A percentile compares a stretch with the other conserved stretches of the same genome.
Evolutionary conservation across 2,113 vertebrate species (phyloP).

Genomic region (Oreocharis arfaki): DNA sequence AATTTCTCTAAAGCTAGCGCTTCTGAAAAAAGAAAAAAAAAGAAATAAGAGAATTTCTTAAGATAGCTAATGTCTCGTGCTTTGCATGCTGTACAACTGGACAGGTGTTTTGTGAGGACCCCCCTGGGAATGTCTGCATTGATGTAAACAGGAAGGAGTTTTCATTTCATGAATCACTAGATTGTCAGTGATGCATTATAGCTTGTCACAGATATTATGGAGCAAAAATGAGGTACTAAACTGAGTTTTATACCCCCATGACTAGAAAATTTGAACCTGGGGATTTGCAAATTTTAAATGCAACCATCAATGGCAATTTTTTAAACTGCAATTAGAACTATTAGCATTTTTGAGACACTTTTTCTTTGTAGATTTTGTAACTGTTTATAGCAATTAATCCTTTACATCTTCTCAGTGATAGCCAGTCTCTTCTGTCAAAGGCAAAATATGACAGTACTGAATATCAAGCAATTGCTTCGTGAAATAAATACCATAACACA

Average conservation of each 20-base stretch:
- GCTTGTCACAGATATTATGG: not conserved
- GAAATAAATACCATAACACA: not conserved
- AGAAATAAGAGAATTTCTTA: not conserved
- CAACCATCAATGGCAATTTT: not conserved
- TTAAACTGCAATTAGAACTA: not conserved
- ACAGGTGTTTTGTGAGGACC: not conserved
- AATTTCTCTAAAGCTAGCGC: not conserved
- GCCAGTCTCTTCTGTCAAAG: not conserved
- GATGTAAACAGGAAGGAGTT: not conserved
- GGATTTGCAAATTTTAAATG: not conserved
- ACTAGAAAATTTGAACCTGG: not conserved
- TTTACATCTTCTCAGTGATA: not conserved
- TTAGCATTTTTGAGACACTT: not conserved
- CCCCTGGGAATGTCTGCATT: not conserved
- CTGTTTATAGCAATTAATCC: not conserved
- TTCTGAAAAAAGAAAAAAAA: not conserved
- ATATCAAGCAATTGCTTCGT: not conserved
- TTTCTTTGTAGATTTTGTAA: not conserved
- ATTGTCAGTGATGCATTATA: not conserved
- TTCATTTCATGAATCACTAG: conserved; percentile 30
- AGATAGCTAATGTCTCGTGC: not conserved
- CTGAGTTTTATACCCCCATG: not conserved
- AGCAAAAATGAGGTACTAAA: not conserved
- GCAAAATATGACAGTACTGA: not conserved
- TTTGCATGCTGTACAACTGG: not conserved